Evolutionary conservation across 2,888 invertebrate genomes (phyloP).

Genomic region (Rhamphomyia laevipes): DNA sequence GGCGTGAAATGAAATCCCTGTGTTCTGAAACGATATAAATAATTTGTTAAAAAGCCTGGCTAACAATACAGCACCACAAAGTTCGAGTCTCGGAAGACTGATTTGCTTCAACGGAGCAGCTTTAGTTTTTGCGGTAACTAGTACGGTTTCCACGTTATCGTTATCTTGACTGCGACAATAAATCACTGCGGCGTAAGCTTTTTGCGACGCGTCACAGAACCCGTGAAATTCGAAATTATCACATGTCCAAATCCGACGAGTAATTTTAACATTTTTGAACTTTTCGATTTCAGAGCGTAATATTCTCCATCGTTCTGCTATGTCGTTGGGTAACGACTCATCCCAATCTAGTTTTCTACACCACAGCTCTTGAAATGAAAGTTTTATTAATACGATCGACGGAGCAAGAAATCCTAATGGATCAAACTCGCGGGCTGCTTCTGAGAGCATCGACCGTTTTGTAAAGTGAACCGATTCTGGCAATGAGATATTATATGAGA

Average conservation of each 20-base stretch:
- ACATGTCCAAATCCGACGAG: too few species aligned
- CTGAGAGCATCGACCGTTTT: neutral
- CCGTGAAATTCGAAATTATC: neutral
- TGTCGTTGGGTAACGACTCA: neutral
- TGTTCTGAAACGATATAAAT: too few species aligned
- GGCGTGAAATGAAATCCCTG: slow-evolving; percentile 6
- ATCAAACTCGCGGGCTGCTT: neutral
- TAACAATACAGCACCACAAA: slow-evolving; percentile 10
- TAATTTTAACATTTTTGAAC: too few species aligned
- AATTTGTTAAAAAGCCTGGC: neutral
- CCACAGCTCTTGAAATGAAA: neutral
- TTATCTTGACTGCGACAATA: too few species aligned
- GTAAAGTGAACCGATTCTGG: neutral
- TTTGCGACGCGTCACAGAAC: slow-evolving; percentile 10
- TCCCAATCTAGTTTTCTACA: neutral
- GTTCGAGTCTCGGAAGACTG: slow-evolving; percentile 10
- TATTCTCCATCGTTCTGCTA: neutral
- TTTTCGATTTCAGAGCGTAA: neutral
- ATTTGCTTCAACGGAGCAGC: slow-evolving; percentile 10
- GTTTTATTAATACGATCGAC: neutral
- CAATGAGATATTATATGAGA: too few species aligned
- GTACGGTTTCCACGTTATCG: too few species aligned
- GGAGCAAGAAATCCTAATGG: neutral
- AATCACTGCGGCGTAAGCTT: too few species aligned
- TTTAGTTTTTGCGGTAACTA: too few species aligned